phyloP scores from a whole-genome alignment of 1,140 invertebrate species.

The Ceratosolen fusciceps region DNA sequence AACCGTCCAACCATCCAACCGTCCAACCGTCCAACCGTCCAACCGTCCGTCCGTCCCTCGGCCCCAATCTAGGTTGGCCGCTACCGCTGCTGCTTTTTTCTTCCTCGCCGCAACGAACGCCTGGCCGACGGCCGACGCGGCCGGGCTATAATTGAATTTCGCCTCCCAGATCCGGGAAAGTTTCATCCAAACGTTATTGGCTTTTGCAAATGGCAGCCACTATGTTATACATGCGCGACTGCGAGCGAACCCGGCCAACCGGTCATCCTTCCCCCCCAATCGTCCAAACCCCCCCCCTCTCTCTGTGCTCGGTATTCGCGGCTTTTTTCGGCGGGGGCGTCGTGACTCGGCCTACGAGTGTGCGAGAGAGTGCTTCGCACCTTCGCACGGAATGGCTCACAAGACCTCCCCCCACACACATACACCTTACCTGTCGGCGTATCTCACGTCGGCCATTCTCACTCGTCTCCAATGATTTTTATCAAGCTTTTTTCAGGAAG shows the following conservation, averaged over 20 bases:
- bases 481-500: not conserved
- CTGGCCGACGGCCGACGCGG: not conserved
- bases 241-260: slow-evolving; percentile 8
- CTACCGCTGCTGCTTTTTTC: not conserved
- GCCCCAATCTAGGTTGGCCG: not conserved
- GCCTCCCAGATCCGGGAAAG: slow-evolving; percentile 44
- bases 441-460: slow-evolving; percentile 2
- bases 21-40: no score
- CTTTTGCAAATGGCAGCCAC: slow-evolving; percentile 42
- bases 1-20: no score
- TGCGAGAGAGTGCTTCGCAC: slow-evolving; percentile 9
- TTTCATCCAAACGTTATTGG: slow-evolving; percentile 46
- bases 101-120: slow-evolving; percentile 3
- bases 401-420: no score
- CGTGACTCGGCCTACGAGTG: not conserved
- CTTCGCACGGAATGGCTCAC: not conserved
- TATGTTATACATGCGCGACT: slow-evolving; percentile 18
- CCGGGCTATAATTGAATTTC: slow-evolving; percentile 44
- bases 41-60: not conserved
- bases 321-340: not conserved
- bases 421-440: not conserved
- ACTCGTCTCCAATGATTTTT: slow-evolving; percentile 5
- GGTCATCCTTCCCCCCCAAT: no score
- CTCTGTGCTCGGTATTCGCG: slow-evolving; percentile 2
- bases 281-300: no score